Evolutionary conservation across 2,113 vertebrate genomes (phyloP), one percentile per base, ranked within the genome.

Genomic region (Chloroceryle aenea): DNA sequence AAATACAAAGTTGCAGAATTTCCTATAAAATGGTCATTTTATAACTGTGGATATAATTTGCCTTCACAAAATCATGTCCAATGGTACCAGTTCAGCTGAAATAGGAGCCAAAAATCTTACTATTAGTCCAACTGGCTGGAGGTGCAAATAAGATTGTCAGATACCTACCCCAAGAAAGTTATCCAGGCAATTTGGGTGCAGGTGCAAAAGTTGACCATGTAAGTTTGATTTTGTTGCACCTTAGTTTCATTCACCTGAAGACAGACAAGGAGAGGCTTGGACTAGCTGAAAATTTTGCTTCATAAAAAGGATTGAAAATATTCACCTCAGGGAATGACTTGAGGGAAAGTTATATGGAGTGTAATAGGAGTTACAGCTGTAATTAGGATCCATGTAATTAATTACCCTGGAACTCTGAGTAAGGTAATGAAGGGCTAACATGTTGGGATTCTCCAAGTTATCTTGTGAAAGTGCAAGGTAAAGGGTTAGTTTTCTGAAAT

Each of bases 151-250:
- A 43, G 42, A 16, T 26, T 42, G 15, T 23, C 3, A 0, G 32
- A 22, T 15, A 40, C 43, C 13, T 47, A 26, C 66, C 52, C 34
- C 52, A 32, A 42, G n/a, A 22, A 56, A 62, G 26, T 22, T 43
- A 21, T 26, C 11, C 19, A 12, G 3, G 3, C 36, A 11, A 5
- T 38, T 68, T 13, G 13, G 17, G 4, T 30, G 40, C 15, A 17
- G 34, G 21, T 5, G 20, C 11, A 18, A 50, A 40, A 58, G 7
- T 32, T 27, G 32, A 4, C 36, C 4, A 1, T 1, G 7, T 4
- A 2, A 2, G 8, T 5, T 63, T 38, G 20, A 5, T 40, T 48
- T 66, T 47, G 45, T 26, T 55, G 23, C 47, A 20, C 22, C 21
- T 61, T 7, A n/a, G 40, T 14, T 77, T 66, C 32, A 6, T 32